Base-by-base conservation (phyloP, 1,140 invertebrate genomes). In the Philopotamus ludificatus region DNA sequence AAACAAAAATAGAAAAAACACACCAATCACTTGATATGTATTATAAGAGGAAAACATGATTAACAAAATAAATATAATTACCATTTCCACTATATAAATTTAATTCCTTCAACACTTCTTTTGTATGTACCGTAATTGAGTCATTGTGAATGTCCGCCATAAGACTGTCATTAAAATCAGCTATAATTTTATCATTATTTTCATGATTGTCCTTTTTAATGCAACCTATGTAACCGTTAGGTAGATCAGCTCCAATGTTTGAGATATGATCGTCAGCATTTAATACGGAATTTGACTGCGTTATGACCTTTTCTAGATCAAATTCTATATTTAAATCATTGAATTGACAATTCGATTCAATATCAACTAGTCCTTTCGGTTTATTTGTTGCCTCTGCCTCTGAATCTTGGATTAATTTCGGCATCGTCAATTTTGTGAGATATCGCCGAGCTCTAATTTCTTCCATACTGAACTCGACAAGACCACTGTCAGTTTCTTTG, bases 391-490 rank as follows among this genome's bases (percentile, higher is more conserved):
- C 28, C 4, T 34, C 28, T 34, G 28, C 4, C 4, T 4, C 12
- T 7, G 28, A 34, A 4, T 34, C 12, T 4, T 34, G 28, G 9
- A 10, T 53, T 15, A 25, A 12, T 10, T 53, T 49, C 10, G 1
- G 15, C 44, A 15, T 4, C 4, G 18, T 8, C 4, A 12, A 79
- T 66, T 57, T 39, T 45, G 22, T 25, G 8, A 2, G 16, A 45
- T 67, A 76, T 60, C 59, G 55, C 18, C 77, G 75, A 57, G 84
- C 80, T 73, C 80, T 79, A 60, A 88, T 84, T 79, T 89, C 85
- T 76, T 89, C 87, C 77, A 87, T 81, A 75, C 86, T 87, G 72
- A 77, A 82, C 78, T 88, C 87, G 58, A 74, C 9, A n/a, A 61
- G 1, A 9, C 58, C 45, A 22, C 16, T 42, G 9, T 57, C 78